Evolutionary conservation across 2,888 invertebrate genomes (phyloP).

Genomic region (Spialia ferax): DNA sequence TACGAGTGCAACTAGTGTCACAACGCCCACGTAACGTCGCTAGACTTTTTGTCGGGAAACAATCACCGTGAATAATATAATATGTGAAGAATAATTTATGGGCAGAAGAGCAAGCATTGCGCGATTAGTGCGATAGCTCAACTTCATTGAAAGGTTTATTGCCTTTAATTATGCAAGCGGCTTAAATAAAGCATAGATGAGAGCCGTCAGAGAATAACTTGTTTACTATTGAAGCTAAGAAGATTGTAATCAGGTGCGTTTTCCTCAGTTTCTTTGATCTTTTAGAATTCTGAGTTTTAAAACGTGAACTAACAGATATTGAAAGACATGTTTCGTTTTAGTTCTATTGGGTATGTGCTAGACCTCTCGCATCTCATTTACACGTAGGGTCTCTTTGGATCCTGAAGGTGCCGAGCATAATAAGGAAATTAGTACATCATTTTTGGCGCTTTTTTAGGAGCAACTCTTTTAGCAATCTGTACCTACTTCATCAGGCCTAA

Average conservation of each 20-base stretch:
- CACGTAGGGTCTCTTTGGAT: too few relatives aligned
- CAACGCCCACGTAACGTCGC: conserved; percentile 23
- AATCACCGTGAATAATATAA: conserved; percentile 24
- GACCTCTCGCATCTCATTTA: too few relatives aligned
- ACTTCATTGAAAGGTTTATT: conserved; percentile 8
- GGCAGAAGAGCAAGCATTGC: neutral
- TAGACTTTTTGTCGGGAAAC: conserved; percentile 24
- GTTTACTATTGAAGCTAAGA: neutral
- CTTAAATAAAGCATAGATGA: neutral
- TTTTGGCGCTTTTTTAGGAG: too few relatives aligned
- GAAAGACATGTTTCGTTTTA: too few relatives aligned
- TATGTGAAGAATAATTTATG: conserved; percentile 17
- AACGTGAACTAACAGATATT: too few relatives aligned
- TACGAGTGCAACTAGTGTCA: conserved; percentile 8
- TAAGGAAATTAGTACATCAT: too few relatives aligned
- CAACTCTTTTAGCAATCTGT: too few relatives aligned
- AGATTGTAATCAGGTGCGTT: neutral
- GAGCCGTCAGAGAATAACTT: neutral
- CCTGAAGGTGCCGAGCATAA: too few relatives aligned
- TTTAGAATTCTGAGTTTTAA: neutral
- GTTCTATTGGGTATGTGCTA: too few relatives aligned
- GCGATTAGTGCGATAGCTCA: neutral
- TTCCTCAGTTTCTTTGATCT: neutral
- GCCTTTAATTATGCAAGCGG: neutral
- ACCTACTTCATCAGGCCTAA: too few relatives aligned